Percentiles rank a stretch among this genome's conserved stretches.
Conservation (phyloP, 2,888 invertebrate species). For the Strigamia maritima region DNA sequence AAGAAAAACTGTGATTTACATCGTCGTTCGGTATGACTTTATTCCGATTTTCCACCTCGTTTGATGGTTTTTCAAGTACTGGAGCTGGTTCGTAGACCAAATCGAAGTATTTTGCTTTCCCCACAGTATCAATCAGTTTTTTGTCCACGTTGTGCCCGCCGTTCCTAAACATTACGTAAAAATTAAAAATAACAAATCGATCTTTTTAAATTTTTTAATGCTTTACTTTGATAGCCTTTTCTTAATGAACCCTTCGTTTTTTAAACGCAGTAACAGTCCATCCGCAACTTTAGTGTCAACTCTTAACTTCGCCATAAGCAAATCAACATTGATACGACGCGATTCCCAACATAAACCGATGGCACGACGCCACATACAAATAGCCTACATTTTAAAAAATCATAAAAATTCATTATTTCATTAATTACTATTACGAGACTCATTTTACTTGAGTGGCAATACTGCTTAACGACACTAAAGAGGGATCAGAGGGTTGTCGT, state of each 20-base stretch:
- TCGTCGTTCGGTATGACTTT: neutral
- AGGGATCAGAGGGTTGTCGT: neutral
- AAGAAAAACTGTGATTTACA: neutral
- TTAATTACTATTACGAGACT: neutral
- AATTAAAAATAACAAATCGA: too few species aligned
- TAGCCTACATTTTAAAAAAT: neutral
- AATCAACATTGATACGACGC: neutral
- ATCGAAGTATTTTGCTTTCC: neutral
- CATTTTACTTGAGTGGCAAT: neutral
- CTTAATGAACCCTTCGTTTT: constrained; percentile 25
- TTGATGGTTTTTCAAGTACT: neutral
- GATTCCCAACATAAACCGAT: neutral
- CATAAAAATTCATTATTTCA: neutral
- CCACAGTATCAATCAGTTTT: neutral
- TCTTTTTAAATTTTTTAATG: too few species aligned
- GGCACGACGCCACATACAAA: constrained; percentile 27
- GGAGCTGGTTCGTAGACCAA: neutral
- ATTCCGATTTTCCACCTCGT: neutral
- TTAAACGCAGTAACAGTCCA: neutral
- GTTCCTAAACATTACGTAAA: neutral
- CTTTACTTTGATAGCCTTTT: neutral
- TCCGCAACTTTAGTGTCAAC: neutral
- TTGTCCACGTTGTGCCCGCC: neutral
- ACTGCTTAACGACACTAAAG: neutral
- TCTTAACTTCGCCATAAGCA: neutral